Evolutionary conservation across 1,140 invertebrate species (phyloP).

Genomic region (Lucilia cuprina): DNA sequence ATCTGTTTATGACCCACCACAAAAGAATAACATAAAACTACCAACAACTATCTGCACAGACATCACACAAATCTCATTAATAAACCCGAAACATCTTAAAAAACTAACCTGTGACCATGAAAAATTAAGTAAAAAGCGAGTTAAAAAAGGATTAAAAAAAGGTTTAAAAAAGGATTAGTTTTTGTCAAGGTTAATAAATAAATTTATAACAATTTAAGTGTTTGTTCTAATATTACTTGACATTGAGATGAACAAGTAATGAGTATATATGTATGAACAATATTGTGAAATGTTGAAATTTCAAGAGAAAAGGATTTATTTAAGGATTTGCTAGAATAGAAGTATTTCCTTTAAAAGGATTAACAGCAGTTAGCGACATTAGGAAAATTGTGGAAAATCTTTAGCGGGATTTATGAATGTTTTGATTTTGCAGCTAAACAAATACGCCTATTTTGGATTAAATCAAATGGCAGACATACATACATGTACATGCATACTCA

Average conservation of each 20-base stretch:
- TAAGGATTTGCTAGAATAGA: neutral
- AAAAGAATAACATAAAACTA: neutral
- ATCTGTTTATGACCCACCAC: neutral
- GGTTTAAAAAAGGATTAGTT: neutral
- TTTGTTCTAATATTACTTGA: neutral
- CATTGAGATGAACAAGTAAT: neutral
- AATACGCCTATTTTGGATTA: neutral
- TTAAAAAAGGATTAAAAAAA: neutral
- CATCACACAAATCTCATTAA: neutral
- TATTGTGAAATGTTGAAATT: neutral
- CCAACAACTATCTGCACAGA: neutral
- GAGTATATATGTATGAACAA: neutral
- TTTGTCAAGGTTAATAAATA: neutral
- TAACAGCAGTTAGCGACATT: neutral
- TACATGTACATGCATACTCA: neutral
- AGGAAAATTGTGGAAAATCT: neutral
- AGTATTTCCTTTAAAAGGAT: neutral
- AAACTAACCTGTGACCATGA: neutral
- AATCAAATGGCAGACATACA: neutral
- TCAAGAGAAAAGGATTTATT: neutral
- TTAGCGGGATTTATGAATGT: neutral
- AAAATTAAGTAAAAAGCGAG: neutral
- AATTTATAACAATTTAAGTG: neutral
- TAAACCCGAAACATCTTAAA: neutral
- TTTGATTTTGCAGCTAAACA: slow-evolving; percentile 1